These are phyloP conservation scores for Aleiodes alternator DNA, from an alignment of 2,888 invertebrate species.

Conservation along the genomic window DNA sequence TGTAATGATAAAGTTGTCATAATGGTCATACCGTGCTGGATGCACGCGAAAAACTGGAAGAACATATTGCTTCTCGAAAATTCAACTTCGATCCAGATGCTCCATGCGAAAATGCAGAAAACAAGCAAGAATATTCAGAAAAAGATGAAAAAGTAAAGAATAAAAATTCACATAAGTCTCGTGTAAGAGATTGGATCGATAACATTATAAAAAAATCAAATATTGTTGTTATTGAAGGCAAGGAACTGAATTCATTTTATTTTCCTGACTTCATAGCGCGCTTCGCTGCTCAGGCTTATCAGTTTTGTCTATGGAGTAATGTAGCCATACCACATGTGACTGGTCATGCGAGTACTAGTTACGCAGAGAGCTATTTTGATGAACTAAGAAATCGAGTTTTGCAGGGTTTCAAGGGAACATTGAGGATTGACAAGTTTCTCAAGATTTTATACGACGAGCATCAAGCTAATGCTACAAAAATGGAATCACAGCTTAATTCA, in stretches of 20 bases:
- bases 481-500: constrained; percentile 33
- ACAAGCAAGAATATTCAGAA: constrained; percentile 9
- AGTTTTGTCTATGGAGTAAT: constrained; percentile 43
- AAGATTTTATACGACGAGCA: constrained; percentile 40
- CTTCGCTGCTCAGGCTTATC: constrained; percentile 31
- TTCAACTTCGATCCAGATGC: constrained; percentile 24
- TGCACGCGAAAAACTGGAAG: constrained; percentile 37
- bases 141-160: constrained; percentile 6
- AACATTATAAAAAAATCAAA: constrained; percentile 24
- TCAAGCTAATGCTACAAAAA: constrained; percentile 32
- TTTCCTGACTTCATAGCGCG: constrained; percentile 37
- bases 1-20: constrained; percentile 37
- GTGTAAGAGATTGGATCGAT: constrained; percentile 33
- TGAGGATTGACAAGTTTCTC: constrained; percentile 37
- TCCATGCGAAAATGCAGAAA: not conserved
- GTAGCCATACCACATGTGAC: constrained; percentile 34
- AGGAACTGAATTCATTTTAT: constrained; percentile 31
- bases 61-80: constrained; percentile 26
- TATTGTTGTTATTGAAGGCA: constrained; percentile 2
- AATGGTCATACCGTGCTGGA: constrained; percentile 33
- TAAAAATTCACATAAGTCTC: constrained; percentile 7
- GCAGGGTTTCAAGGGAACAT: constrained; percentile 29
- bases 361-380: constrained; percentile 42
- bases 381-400: constrained; percentile 25
- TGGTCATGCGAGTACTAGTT: constrained; percentile 34